phyloP scores from a whole-genome alignment of 2,797 vertebrate genomes.

The Numenius phaeopus region DNA sequence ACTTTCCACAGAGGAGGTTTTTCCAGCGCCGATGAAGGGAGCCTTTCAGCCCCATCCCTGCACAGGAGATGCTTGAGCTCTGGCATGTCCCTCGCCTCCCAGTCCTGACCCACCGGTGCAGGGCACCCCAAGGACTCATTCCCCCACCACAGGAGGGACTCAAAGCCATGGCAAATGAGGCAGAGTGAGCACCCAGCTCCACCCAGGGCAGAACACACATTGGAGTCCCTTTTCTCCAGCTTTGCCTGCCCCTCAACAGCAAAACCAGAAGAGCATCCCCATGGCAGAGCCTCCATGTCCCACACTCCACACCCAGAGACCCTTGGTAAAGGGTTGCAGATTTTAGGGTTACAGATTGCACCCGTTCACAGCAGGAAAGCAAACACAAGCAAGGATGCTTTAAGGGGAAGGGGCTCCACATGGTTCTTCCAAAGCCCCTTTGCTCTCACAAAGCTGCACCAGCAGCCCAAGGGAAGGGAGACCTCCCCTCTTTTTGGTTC shows the following conservation, averaged over 20 bases:
- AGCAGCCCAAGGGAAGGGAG: not conserved
- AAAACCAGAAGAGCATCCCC: not conserved
- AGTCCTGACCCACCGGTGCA: rapidly evolving
- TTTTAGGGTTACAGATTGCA: rapidly evolving
- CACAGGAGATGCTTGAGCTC: not conserved
- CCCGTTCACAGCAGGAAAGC: not conserved
- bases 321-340: not conserved
- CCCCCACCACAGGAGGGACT: not conserved
- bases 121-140: not conserved
- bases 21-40: not conserved
- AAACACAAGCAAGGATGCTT: not conserved
- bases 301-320: rapidly evolving
- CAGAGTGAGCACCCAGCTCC: not conserved
- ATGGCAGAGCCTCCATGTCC: rapidly evolving
- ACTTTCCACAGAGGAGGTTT: not conserved
- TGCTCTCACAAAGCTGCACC: not conserved
- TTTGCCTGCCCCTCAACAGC: not conserved
- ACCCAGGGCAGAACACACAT: rapidly evolving
- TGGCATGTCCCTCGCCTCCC: rapidly evolving
- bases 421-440: not conserved
- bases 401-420: not conserved
- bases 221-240: not conserved
- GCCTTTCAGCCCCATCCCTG: not conserved
- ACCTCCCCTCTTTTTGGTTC: not conserved
- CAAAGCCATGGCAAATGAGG: not conserved